Conservation (phyloP, 2,113 vertebrate species). For the Stigmatopora argus region DNA sequence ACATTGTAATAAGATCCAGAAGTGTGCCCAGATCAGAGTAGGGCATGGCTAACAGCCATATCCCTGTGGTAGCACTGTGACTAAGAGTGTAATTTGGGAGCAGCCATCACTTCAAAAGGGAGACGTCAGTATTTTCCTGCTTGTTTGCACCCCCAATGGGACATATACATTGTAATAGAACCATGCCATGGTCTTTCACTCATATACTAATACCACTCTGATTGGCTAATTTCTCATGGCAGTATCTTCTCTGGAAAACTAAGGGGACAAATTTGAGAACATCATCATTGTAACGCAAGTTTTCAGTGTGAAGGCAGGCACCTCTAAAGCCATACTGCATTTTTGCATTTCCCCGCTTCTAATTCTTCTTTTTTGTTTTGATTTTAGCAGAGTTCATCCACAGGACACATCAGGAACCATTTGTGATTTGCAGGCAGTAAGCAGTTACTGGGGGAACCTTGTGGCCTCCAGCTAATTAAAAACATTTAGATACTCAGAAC, state of each 20-base stretch:
- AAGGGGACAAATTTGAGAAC: constrained; percentile 62
- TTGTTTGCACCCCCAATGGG: constrained; percentile 65
- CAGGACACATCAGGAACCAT: constrained; percentile 62
- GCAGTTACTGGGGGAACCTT: constrained; percentile 58
- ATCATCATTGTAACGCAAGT: constrained; percentile 56
- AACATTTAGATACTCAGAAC: constrained; percentile 67
- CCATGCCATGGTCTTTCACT: constrained; percentile 44
- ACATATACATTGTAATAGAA: constrained; percentile 62
- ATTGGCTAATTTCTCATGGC: constrained; percentile 69
- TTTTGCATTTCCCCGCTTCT: constrained; percentile 21
- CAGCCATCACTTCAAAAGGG: constrained; percentile 67
- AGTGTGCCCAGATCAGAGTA: constrained; percentile 53
- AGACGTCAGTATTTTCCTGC: constrained; percentile 57
- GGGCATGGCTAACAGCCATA: constrained; percentile 56
- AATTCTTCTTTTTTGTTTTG: constrained; percentile 5
- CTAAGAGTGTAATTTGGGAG: constrained; percentile 69
- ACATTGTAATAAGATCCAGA: constrained; percentile 60
- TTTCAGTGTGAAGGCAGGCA: constrained; percentile 50
- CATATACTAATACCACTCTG: constrained; percentile 61
- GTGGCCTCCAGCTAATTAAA: constrained; percentile 67
- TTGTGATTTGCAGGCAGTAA: constrained; percentile 55
- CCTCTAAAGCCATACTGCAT: constrained; percentile 30
- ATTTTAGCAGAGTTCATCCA: constrained; percentile 64
- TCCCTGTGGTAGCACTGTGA: constrained; percentile 66
- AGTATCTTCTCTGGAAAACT: constrained; percentile 58